A percentile compares a stretch with the other conserved stretches of the same genome.
phyloP scores from a whole-genome alignment of 1,140 invertebrate genomes.

The Drosophila ananassae region DNA sequence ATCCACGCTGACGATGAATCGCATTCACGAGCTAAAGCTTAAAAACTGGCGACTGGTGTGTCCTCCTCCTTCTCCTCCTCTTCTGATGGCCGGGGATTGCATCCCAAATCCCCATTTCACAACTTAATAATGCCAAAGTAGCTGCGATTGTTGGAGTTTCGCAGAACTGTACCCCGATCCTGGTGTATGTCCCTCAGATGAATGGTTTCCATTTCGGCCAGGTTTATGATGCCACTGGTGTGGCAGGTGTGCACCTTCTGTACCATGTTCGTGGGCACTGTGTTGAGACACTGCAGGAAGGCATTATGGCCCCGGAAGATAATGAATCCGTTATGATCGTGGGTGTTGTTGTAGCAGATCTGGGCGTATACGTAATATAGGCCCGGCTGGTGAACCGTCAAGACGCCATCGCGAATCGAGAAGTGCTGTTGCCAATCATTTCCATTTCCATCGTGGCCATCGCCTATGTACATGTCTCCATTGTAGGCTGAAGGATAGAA shows the following conservation, averaged over 20 bases:
- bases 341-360: slow-evolving; percentile 88
- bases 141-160: slow-evolving; percentile 88
- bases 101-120: slow-evolving; percentile 21
- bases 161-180: slow-evolving; percentile 88
- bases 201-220: slow-evolving; percentile 87
- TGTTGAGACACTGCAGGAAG: slow-evolving; percentile 84
- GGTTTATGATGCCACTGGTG: slow-evolving; percentile 88
- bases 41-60: slow-evolving; percentile 26
- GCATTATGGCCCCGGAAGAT: slow-evolving; percentile 85
- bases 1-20: slow-evolving; percentile 59
- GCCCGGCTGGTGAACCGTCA: slow-evolving; percentile 86
- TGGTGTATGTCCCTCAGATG: slow-evolving; percentile 88
- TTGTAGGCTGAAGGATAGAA: slow-evolving; percentile 34
- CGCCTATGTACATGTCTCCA: slow-evolving; percentile 76
- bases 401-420: slow-evolving; percentile 78
- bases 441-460: slow-evolving; percentile 48
- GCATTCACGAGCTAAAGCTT: slow-evolving; percentile 70
- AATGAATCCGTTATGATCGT: slow-evolving; percentile 87
- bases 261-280: slow-evolving; percentile 86
- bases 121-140: slow-evolving; percentile 91
- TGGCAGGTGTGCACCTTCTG: slow-evolving; percentile 89
- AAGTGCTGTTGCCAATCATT: slow-evolving; percentile 57
- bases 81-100: background rate
- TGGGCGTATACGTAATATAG: slow-evolving; percentile 89
- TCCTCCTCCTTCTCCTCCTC: background rate